These are phyloP conservation scores for Scomberomorus guttatus DNA, from an alignment of 2,797 vertebrate genomes.

Conservation along the genomic window DNA sequence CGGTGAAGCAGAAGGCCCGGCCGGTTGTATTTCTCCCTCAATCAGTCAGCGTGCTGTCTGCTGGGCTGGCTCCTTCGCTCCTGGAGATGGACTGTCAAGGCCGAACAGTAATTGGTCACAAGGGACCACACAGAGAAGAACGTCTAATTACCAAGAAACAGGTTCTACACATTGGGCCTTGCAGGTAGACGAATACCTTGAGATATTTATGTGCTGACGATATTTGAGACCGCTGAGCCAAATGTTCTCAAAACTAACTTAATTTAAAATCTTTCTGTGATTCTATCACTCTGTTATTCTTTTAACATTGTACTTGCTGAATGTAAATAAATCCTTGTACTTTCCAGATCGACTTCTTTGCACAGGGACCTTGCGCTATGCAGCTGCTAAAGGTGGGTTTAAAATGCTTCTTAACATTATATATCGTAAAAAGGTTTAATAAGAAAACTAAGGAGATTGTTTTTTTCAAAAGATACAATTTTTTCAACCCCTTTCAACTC, in stretches of 20 bases:
- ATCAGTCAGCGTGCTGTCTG: conserved; percentile 26
- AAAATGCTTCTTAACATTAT: not conserved
- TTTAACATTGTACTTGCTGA: not conserved
- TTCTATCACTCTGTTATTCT: not conserved
- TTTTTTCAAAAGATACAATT: conserved; percentile 2
- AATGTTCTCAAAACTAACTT: conserved; percentile 3
- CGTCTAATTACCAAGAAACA: conserved; percentile 55
- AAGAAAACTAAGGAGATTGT: not conserved
- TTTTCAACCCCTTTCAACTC: not conserved
- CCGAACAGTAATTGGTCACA: conserved; percentile 64
- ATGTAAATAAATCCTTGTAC: not conserved
- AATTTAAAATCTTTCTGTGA: too few relatives aligned
- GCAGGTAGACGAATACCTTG: conserved; percentile 3
- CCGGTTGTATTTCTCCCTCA: conserved; percentile 52
- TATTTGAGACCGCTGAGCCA: not conserved
- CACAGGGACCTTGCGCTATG: not conserved
- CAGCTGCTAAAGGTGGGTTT: not conserved
- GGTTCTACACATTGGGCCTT: not conserved
- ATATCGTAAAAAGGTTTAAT: not conserved
- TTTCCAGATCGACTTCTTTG: not conserved
- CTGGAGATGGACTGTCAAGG: conserved; percentile 50
- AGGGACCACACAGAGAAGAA: conserved; percentile 43
- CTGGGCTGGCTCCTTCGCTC: conserved; percentile 40
- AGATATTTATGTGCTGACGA: conserved; percentile 17
- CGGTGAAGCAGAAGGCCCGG: conserved; percentile 33